Evolutionary conservation across 2,797 vertebrate genomes (phyloP).

Genomic region (Hippopotamyrus pictus): DNA sequence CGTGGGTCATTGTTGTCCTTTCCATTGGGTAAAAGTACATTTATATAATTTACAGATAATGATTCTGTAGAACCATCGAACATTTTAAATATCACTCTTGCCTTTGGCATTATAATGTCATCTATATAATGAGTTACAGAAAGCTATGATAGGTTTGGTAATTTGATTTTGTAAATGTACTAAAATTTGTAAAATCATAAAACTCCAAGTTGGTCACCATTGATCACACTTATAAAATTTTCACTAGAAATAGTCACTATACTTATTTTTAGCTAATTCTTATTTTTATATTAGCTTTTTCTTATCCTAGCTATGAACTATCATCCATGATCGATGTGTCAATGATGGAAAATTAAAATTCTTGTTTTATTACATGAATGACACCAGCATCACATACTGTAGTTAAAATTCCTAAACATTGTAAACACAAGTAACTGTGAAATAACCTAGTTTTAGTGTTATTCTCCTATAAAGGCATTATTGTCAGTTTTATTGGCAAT

Average conservation of each 20-base stretch:
- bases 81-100: background rate
- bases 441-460: background rate
- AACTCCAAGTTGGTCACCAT: background rate
- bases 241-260: background rate
- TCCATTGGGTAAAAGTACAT: background rate
- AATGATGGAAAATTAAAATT: background rate
- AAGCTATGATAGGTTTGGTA: background rate
- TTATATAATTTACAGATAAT: background rate
- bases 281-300: background rate
- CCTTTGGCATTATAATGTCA: background rate
- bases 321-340: background rate
- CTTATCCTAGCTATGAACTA: background rate
- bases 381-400: background rate
- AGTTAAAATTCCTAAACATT: background rate
- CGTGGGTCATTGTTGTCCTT: background rate
- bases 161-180: background rate
- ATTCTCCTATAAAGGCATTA: background rate
- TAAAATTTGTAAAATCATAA: background rate
- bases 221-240: background rate
- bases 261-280: background rate
- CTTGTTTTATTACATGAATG: background rate
- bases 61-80: background rate
- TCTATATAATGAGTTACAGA: background rate
- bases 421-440: background rate
- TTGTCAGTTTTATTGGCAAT: background rate